Evolutionary conservation across 2,888 invertebrate species (phyloP), one percentile per base, ranked within the genome.

Genomic region (Drosophila infuscata): DNA sequence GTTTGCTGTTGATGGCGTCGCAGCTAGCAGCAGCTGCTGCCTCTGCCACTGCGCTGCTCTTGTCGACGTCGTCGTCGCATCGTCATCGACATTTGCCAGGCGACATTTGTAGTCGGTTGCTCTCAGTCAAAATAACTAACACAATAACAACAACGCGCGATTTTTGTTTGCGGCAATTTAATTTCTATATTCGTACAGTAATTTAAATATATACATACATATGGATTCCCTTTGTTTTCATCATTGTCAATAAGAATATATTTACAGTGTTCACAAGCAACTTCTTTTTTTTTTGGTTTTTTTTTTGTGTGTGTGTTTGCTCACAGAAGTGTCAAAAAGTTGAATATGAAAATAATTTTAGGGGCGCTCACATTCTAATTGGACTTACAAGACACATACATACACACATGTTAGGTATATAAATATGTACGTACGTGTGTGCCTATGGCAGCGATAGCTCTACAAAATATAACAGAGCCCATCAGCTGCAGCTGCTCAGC

Each of bases 121-220:
- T 52, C 69, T 79, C 70, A 77, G 78, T 76, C 74, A 67, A 76
- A 81, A 81, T 70, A 81, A 72, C 70, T 78, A 81, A 69, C 68
- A 71, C 73, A 79, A 75, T 59, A 78, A 78, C 64, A 78, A 72
- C 78, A 75, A 72, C 74, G 54, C 61, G 69, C 51, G 58, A 66
- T 63, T 65, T 72, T 64, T 66, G 66, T 74, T 77, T 71, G 70
- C 65, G 70, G 74, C 65, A 74, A 62, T 70, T 76, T 58, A 49
- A 74, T 74, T 76, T 61, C 25, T 54, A 63, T 54, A 61, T 58
- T 58, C 53, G 51, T 58, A 63, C 49, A 49, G 35, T 38, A 25
- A 35, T 17, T 51, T 59, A 17, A 54, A 12, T 43, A 11, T 30
- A 25, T 54, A 29, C 29, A 33, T 36, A 53, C 29, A 33, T 36